Base-by-base conservation (phyloP, 2,113 vertebrate genomes). In the Ellobius talpinus region DNA sequence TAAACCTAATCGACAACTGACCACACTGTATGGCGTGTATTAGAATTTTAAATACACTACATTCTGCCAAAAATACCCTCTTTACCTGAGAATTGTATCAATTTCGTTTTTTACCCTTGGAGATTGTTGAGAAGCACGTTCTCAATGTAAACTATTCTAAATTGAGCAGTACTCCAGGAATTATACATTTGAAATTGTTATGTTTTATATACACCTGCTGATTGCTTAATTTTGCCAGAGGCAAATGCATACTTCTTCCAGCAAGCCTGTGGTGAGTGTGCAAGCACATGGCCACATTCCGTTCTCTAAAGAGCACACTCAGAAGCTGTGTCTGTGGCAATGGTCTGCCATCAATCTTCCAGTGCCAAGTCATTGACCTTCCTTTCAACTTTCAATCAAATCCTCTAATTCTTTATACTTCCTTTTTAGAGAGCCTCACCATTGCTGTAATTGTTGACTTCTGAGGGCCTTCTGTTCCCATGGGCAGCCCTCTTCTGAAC, bases 101-200 rank as follows among this genome's bases (percentile, higher is more conserved):
- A 45, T 85, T 94, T 61, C 10, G 50, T 50, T 79, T 47, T 19
- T 21, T 24, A 5, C 52, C n/a, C 4, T 63, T 42, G 81, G 63
- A 96, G 29, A 78, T 2, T 82, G 4, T 16, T 58, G 33, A 97
- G 68, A 84, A 94, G 7, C 39, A 90, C 79, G 23, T 85, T 93
- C 89, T 85, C 85, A 45, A 7, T 52, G 3, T 23, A 86, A 16
- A 82, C 39, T 52, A 55, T n/a, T 17, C 81, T 63, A 42, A 63
- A 84, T 14, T 42, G 39, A 84, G 12, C 11, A 82, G 11, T 39
- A 16, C 2, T 39, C 58, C 7, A 63, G 58, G 58, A 29, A 39
- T 82, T 82, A 58, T 42, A 63, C 39, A 3, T 39, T 82, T 0
- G 3, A 84, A 58, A 63, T 10, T 26, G 55, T 61, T 7, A 61